Base-by-base conservation (phyloP, 1,140 invertebrate genomes). In the Ylistrum balloti region DNA sequence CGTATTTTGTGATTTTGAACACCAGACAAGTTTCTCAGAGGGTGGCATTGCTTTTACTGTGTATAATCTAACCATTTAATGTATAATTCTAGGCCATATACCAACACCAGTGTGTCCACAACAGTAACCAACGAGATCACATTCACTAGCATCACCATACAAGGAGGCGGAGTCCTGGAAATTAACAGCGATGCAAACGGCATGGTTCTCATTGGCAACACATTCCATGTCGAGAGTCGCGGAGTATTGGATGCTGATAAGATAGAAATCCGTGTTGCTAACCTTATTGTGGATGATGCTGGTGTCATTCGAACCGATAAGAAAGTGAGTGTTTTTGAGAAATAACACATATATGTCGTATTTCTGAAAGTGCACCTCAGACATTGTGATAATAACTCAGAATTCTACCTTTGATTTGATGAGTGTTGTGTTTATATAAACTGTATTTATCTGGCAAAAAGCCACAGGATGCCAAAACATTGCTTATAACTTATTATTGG, bases 161-260 rank as follows among this genome's bases (percentile, higher is more conserved):
- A 94, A 85, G 94, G 94, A 33, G 94, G 94, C 20, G 94, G 94
- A 33, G 89, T 74, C 10, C 89, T 95, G 86, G 88, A 91, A 20
- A 93, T 95, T 33, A 89, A 92, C 33, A 93, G 93, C n/a, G 86
- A 91, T 0, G 92, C 90, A 3, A 38, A 90, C 28, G 93, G 93
- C 0, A 92, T 94, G 92, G 91, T 90, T 10, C 89, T 95, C 33
- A 89, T 90, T 33, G 94, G 94, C 28, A 88, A 88, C 11, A 88
- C 88, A 32, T 90, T 95, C 33, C 91, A 91, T n/a, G 91, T 95
- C 17, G 91, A 95, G 91, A 94, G 93, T 92, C 93, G 94, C 15
- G 94, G 93, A 11, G 85, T 86, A 9, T 48, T 95, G 33, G 91
- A 92, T 33, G 89, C 92, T 20, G 94, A 95, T 89, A 93, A 91